Percentiles rank a stretch among this genome's conserved stretches.
These are phyloP conservation scores for Drosophila leontia DNA, from an alignment of 1,140 invertebrate species.

Conservation along the genomic window DNA sequence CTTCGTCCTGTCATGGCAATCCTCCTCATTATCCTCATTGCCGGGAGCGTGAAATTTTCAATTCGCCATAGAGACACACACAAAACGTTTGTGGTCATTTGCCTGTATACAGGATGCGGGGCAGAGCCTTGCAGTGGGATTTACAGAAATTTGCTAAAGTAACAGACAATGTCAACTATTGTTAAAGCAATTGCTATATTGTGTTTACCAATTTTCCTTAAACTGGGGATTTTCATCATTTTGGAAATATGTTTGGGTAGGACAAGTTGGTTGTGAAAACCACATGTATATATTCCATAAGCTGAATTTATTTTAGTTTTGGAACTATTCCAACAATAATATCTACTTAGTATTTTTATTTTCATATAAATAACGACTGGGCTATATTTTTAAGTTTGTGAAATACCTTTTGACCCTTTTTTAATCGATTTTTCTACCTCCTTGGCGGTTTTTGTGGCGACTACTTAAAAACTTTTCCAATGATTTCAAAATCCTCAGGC, in stretches of 20 bases:
- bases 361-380: no score
- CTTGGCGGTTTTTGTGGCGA: background rate
- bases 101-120: slow-evolving; percentile 39
- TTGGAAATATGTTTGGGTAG: background rate
- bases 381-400: no score
- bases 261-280: background rate
- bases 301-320: background rate
- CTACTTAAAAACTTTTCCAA: background rate
- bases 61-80: slow-evolving; percentile 63
- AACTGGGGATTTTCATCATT: background rate
- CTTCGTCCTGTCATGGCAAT: slow-evolving; percentile 60
- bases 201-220: background rate
- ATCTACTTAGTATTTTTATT: no score
- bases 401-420: no score
- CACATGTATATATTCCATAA: no score
- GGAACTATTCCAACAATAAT: background rate
- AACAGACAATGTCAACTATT: slow-evolving; percentile 9
- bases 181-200: slow-evolving; percentile 7
- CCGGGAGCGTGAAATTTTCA: slow-evolving; percentile 76
- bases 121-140: slow-evolving; percentile 7
- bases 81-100: slow-evolving; percentile 73
- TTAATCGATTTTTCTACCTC: background rate
- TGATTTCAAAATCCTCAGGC: background rate
- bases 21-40: slow-evolving; percentile 67
- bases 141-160: slow-evolving; percentile 14